Conservation (phyloP, 1,140 invertebrate species). For the Drosophila subobscura region DNA sequence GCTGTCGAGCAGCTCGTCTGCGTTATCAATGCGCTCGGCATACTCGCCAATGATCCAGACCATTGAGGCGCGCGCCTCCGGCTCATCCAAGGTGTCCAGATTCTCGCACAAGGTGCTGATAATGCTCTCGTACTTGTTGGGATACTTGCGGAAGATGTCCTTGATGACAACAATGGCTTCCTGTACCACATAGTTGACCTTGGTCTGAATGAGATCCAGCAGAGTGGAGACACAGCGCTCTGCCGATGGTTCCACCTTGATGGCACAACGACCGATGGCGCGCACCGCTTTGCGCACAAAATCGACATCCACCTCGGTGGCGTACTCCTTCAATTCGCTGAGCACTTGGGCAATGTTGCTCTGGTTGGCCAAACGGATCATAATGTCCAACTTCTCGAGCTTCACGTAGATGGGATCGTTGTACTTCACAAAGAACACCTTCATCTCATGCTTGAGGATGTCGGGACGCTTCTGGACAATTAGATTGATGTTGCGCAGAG, state of each 20-base stretch:
- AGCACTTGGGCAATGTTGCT: constrained; percentile 99
- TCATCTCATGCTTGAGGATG: constrained; percentile 99
- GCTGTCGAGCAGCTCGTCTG: constrained; percentile 98
- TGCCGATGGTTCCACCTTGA: constrained; percentile 99
- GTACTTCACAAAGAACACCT: constrained; percentile 99
- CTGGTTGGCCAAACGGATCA: constrained; percentile 99
- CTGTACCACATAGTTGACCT: constrained; percentile 99
- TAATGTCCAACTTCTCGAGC: constrained; percentile 99
- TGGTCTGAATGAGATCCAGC: constrained; percentile 99
- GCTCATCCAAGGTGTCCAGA: constrained; percentile 99
- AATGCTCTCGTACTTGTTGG: constrained; percentile 99
- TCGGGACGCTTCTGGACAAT: constrained; percentile 99
- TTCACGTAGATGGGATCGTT: constrained; percentile 99
- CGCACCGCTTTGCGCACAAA: constrained; percentile 99
- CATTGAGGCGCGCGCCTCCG: constrained; percentile 99
- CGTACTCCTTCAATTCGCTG: constrained; percentile 99
- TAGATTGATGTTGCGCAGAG: constrained; percentile 98
- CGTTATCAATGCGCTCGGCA: constrained; percentile 99
- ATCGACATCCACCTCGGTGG: constrained; percentile 99
- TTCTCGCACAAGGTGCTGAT: constrained; percentile 99
- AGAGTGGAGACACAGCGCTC: constrained; percentile 99
- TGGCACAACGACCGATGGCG: constrained; percentile 99
- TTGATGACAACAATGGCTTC: constrained; percentile 99
- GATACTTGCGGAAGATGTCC: constrained; percentile 99
- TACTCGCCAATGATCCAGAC: constrained; percentile 99